Conservation (phyloP, 2,113 vertebrate species). For the Nibea albiflora region DNA sequence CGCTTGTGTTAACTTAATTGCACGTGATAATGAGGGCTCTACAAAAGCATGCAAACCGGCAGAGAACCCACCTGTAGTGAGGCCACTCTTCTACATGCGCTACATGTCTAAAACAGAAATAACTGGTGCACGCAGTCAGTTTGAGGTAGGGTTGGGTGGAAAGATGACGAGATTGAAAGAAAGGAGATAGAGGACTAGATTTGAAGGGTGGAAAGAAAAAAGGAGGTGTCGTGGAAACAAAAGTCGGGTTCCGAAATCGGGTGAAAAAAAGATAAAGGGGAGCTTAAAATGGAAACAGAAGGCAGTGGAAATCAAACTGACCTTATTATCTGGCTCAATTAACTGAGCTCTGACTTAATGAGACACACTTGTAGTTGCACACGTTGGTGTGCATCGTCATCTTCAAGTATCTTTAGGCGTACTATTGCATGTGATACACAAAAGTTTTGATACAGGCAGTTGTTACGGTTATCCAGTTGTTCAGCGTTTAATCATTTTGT, state of each 20-base stretch:
- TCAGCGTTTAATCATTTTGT: slow-evolving; percentile 28
- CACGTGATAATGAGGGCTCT: neutral
- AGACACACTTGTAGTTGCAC: neutral
- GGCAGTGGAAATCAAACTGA: slow-evolving; percentile 21
- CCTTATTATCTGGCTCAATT: slow-evolving; percentile 55
- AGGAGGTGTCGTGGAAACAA: neutral
- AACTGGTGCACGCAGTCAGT: too few species aligned
- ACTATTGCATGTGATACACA: neutral
- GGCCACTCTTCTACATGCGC: neutral
- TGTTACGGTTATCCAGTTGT: neutral
- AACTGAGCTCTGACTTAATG: slow-evolving; percentile 39
- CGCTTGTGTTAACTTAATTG: neutral
- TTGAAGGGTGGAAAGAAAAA: neutral
- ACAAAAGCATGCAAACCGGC: neutral
- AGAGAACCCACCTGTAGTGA: neutral
- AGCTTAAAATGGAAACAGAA: slow-evolving; percentile 7
- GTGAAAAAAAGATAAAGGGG: slow-evolving; percentile 3
- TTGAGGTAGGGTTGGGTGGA: neutral
- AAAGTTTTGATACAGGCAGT: neutral
- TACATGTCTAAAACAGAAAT: neutral
- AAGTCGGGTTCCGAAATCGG: neutral
- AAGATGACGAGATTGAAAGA: neutral
- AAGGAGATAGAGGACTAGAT: neutral
- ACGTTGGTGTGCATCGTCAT: neutral
- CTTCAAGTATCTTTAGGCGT: neutral